Percentiles rank a stretch among this genome's conserved stretches.
These are phyloP conservation scores for Drosophila obscura DNA, from an alignment of 1,140 invertebrate species.

Conservation along the genomic window DNA sequence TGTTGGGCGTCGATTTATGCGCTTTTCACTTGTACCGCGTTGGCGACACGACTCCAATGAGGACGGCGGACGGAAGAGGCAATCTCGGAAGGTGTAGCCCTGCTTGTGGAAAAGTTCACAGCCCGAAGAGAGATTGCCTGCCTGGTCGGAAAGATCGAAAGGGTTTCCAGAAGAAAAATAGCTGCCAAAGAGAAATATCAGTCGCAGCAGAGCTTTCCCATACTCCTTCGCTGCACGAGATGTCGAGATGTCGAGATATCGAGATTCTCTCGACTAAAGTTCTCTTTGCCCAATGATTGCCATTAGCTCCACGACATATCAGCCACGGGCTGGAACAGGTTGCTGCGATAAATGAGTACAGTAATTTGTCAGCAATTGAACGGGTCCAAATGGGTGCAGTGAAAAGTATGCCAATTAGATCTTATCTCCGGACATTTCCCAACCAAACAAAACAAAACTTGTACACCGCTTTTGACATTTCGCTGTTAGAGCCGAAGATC, in stretches of 20 bases:
- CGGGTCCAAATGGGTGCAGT: slow-evolving; percentile 39
- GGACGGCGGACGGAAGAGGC: not conserved
- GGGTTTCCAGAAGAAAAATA: not conserved
- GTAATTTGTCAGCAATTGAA: slow-evolving; percentile 49
- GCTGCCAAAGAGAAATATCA: too few relatives aligned
- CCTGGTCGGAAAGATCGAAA: slow-evolving; percentile 17
- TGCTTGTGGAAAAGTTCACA: slow-evolving; percentile 36
- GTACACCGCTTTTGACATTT: slow-evolving; percentile 56
- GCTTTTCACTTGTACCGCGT: slow-evolving; percentile 72
- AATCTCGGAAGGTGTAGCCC: slow-evolving; percentile 23
- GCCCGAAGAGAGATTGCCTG: slow-evolving; percentile 2
- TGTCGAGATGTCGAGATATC: too few relatives aligned
- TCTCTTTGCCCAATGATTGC: too few relatives aligned
- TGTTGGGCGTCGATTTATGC: slow-evolving; percentile 78
- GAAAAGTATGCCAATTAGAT: slow-evolving; percentile 52
- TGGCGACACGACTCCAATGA: slow-evolving; percentile 33
- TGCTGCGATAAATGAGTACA: slow-evolving; percentile 30
- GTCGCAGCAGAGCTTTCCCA: too few relatives aligned
- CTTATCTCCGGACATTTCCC: slow-evolving; percentile 39
- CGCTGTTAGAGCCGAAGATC: slow-evolving; percentile 49
- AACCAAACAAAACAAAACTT: slow-evolving; percentile 30
- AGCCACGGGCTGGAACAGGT: not conserved
- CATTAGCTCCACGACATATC: too few relatives aligned
- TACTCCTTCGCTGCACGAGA: too few relatives aligned
- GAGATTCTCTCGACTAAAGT: too few relatives aligned